phyloP scores from a whole-genome alignment of 2,888 invertebrate species.

The Anthophora plumipes region DNA sequence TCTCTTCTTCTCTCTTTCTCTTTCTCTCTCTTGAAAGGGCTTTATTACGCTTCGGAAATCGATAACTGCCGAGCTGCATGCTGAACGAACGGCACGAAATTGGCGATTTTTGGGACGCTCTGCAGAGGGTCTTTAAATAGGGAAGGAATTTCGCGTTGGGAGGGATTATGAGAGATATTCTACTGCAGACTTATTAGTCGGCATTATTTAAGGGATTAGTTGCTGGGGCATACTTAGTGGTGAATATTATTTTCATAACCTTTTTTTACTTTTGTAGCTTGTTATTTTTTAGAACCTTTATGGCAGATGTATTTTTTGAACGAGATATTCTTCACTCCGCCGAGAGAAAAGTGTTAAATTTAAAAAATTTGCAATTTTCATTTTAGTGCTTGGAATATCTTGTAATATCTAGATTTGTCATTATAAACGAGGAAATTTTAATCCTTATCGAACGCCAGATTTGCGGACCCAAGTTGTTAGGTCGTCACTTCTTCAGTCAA shows the following conservation, averaged over 20 bases:
- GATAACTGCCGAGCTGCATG: constrained; percentile 37
- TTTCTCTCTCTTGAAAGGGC: constrained; percentile 1
- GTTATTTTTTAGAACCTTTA: not conserved
- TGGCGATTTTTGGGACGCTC: not conserved
- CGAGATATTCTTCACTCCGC: too few species aligned
- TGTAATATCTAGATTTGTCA: too few species aligned
- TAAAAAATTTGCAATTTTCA: too few species aligned
- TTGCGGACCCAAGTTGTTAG: too few species aligned
- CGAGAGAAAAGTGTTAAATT: too few species aligned
- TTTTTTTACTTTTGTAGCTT: not conserved
- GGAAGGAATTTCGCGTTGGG: not conserved
- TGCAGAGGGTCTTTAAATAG: not conserved
- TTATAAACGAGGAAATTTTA: too few species aligned
- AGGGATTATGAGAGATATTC: not conserved
- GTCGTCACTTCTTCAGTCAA: too few species aligned
- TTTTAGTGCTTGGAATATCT: too few species aligned
- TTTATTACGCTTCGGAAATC: constrained; percentile 55
- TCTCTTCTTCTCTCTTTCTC: too few species aligned
- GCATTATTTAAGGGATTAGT: not conserved
- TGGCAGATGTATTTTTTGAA: not conserved
- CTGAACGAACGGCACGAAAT: constrained; percentile 23
- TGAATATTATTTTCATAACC: too few species aligned
- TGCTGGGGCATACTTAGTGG: not conserved
- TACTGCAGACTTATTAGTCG: not conserved
- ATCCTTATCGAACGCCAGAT: too few species aligned